Conservation (phyloP, 2,888 invertebrate species). For the Hipparchia sbordonii region DNA sequence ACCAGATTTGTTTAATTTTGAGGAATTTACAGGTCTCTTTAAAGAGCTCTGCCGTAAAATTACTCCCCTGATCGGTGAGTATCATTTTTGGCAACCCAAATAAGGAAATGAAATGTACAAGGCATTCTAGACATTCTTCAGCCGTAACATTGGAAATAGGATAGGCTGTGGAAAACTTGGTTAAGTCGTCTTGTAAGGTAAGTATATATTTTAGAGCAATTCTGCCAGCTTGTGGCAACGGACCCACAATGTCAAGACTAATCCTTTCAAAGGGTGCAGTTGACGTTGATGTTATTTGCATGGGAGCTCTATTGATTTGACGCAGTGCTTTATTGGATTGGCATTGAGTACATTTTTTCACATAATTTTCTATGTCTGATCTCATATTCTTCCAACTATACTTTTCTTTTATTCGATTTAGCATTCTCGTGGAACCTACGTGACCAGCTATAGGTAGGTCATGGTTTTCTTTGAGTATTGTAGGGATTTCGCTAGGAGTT, state of each 20-base stretch:
- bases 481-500: slow-evolving; percentile 23
- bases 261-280: slow-evolving; percentile 39
- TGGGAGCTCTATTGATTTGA: slow-evolving; percentile 23
- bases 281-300: slow-evolving; percentile 45
- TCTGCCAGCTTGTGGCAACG: slow-evolving; percentile 39
- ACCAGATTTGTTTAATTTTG: slow-evolving; percentile 30
- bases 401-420: slow-evolving; percentile 20
- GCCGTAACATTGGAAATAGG: slow-evolving; percentile 33
- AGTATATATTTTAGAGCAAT: slow-evolving; percentile 36
- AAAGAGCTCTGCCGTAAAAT: slow-evolving; percentile 28
- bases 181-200: slow-evolving; percentile 30
- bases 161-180: slow-evolving; percentile 30
- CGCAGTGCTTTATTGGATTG: slow-evolving; percentile 15
- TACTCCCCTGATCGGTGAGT: slow-evolving; percentile 41
- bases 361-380: slow-evolving; percentile 10
- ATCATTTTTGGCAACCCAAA: slow-evolving; percentile 42
- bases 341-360: slow-evolving; percentile 14
- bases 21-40: slow-evolving; percentile 26
- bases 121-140: slow-evolving; percentile 6
- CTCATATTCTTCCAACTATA: slow-evolving; percentile 22
- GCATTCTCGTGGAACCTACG: slow-evolving; percentile 23
- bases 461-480: slow-evolving; percentile 34
- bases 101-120: slow-evolving; percentile 39
- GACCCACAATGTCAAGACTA: slow-evolving; percentile 43
- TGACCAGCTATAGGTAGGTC: slow-evolving; percentile 35